Evolutionary conservation across 2,113 vertebrate genomes (phyloP).

Genomic region (Pangasianodon gigas): DNA sequence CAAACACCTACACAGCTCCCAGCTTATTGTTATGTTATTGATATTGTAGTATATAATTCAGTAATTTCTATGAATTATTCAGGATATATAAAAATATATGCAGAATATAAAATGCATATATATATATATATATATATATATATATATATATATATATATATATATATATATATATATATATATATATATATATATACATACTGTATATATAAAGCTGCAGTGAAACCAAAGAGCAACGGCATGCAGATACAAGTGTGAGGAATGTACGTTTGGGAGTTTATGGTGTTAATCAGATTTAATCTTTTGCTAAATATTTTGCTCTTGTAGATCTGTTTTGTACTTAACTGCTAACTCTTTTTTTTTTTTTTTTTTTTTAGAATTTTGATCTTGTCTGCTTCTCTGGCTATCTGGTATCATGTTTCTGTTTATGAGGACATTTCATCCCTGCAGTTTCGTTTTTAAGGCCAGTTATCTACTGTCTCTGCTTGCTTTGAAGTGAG

Average conservation of each 20-base stretch:
- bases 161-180: too few relatives aligned
- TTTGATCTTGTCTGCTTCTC: background rate
- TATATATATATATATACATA: too few relatives aligned
- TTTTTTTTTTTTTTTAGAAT: background rate
- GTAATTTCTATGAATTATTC: background rate
- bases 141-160: too few relatives aligned
- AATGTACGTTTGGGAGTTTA: background rate
- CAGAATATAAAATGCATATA: too few relatives aligned
- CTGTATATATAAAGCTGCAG: background rate
- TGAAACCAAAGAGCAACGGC: background rate
- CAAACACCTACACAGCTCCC: background rate
- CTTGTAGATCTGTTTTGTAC: slow-evolving; percentile 15
- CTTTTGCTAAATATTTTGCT: slow-evolving; percentile 8
- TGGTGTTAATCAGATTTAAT: background rate
- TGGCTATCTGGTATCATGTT: slow-evolving; percentile 31
- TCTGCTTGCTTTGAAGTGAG: slow-evolving; percentile 67
- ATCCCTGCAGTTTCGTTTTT: slow-evolving; percentile 24
- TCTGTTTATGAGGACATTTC: slow-evolving; percentile 22
- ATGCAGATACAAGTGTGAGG: background rate
- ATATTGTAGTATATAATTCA: background rate
- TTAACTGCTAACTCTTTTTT: background rate
- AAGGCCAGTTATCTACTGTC: slow-evolving; percentile 59
- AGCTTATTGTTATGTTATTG: background rate
- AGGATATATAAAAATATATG: too few relatives aligned
- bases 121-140: too few relatives aligned